These are phyloP conservation scores for rabbit (Oryctolagus cuniculus) DNA, from an alignment of 2,113 vertebrate genomes.

Conservation along the genomic window DNA sequence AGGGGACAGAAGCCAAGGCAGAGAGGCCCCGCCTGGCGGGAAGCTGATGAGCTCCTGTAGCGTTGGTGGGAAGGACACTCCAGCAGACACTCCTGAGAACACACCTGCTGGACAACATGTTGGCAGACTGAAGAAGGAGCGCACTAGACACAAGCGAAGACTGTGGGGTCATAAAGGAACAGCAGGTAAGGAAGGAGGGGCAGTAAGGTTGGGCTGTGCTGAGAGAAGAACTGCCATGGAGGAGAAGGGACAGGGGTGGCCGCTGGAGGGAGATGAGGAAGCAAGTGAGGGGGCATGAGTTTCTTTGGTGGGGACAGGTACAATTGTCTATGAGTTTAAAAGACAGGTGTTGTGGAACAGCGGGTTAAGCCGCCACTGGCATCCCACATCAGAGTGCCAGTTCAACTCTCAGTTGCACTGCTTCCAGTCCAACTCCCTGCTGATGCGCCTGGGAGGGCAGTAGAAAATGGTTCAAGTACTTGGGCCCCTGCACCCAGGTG, in stretches of 20 bases:
- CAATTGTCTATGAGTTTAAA: not conserved
- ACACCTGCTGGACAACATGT: not conserved
- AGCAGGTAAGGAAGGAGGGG: not conserved
- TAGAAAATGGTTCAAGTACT: too few species aligned
- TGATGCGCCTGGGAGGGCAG: too few species aligned
- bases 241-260: not conserved
- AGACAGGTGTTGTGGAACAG: not conserved
- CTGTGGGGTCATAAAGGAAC: not conserved
- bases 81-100: not conserved
- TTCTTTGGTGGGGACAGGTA: not conserved
- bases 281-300: not conserved
- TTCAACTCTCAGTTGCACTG: too few species aligned
- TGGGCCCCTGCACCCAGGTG: too few species aligned
- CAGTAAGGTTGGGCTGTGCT: not conserved
- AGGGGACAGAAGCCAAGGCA: not conserved
- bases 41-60: not conserved
- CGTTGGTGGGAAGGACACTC: not conserved
- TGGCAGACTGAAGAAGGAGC: not conserved
- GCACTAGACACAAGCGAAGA: not conserved
- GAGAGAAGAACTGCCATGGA: not conserved
- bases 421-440: too few species aligned
- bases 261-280: not conserved
- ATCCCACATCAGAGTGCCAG: too few species aligned
- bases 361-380: too few species aligned
- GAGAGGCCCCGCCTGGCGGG: not conserved